Base-by-base conservation (phyloP, 2,797 vertebrate genomes). In the Coreius guichenoti region DNA sequence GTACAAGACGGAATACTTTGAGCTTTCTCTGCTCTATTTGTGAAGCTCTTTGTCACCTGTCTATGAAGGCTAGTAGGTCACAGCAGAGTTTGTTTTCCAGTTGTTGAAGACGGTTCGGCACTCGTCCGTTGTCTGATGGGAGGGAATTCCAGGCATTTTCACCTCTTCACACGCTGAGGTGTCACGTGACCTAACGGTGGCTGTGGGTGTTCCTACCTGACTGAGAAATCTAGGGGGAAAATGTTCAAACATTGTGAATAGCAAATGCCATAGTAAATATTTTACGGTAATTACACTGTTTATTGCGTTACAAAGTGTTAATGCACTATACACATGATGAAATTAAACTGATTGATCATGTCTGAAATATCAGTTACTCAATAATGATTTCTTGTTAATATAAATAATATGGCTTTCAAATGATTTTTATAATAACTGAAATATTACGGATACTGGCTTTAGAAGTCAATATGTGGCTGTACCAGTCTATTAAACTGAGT, bases 11-110 rank as follows among this genome's bases (percentile, higher is more conserved):
- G 73, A 73, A 78, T 56, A 72, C 36, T 33, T 65, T 70, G 67
- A 80, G 86, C 5, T 47, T 75, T 75, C 51, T 36, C 43, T 26
- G 54, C 78, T 61, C 69, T 54, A 19, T 89, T 63, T 86, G 72
- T 78, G 81, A 9, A 80, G 87, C 87, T 91, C 91, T 87, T 84
- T 88, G 89, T 87, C 68, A 69, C 69, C 49, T 56, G 80, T 81
- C 80, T 56, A 16, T 43, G 80, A 56, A 70, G 14, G 47, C 80
- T 81, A 54, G 47, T 19, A 70, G 21, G 80, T 56, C 67, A 81
- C 11, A 70, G 47, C 16, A 39, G 65, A 51, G 31, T 81, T 70
- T 56, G 47, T 51, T 56, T 81, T 54, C 16, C 65, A 81, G 67
- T 56, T 70, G 79, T 70, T 81, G 17, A 54, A 69, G 29, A 69